These are phyloP conservation scores for Myoxocephalus aenaeus DNA, from an alignment of 2,797 vertebrate genomes.

Conservation along the genomic window DNA sequence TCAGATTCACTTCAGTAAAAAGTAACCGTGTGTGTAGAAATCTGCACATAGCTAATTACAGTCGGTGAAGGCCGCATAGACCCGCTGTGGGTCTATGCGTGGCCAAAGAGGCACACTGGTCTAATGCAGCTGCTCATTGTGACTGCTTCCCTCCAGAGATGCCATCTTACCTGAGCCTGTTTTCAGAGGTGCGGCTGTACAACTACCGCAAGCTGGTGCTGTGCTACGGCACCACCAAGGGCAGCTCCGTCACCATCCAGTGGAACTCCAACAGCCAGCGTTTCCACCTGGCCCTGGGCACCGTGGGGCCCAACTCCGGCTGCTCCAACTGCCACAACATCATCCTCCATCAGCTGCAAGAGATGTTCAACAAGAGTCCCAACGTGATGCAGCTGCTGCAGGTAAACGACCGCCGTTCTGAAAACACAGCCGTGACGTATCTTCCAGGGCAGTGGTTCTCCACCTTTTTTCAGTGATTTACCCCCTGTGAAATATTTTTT, in stretches of 20 bases:
- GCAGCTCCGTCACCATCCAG: conserved; percentile 98
- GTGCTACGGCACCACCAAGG: conserved; percentile 96
- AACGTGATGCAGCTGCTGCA: conserved; percentile 97
- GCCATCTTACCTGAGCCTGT: conserved; percentile 93
- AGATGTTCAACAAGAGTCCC: conserved; percentile 99
- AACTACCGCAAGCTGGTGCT: conserved; percentile 98
- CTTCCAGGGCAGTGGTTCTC: too few species aligned
- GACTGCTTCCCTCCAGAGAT: conserved; percentile 85
- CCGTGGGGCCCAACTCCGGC: conserved; percentile 97
- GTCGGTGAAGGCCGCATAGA: background rate
- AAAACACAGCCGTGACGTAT: too few species aligned
- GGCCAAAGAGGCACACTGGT: background rate
- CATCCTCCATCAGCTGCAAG: conserved; percentile 98
- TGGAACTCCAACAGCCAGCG: conserved; percentile 96
- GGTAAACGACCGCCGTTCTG: conserved; percentile 75
- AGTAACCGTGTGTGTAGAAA: background rate
- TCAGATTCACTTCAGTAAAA: background rate
- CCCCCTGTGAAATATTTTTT: too few species aligned
- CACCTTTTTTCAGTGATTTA: too few species aligned
- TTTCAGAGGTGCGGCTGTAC: conserved; percentile 98
- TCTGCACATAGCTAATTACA: background rate
- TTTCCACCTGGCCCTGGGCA: conserved; percentile 96
- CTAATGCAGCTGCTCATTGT: conserved; percentile 18
- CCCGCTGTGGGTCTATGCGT: background rate
- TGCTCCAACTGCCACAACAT: conserved; percentile 99